Evolutionary conservation across 2,797 vertebrate genomes (phyloP).

Genomic region (Jordanella pulchra): DNA sequence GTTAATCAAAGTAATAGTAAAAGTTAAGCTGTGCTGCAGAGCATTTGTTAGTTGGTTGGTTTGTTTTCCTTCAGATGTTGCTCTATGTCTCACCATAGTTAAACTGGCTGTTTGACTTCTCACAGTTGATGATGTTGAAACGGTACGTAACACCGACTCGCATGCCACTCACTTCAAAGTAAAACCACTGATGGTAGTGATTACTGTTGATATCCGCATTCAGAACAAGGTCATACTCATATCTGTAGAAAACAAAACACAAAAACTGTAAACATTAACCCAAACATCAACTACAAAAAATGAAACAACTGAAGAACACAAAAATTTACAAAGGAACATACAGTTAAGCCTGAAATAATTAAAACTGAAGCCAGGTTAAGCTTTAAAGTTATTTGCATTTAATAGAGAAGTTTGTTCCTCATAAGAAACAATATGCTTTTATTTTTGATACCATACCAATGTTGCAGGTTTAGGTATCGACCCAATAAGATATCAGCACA

Average conservation of each 20-base stretch:
- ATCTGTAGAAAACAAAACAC: slow-evolving; percentile 72
- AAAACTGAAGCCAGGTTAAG: not conserved
- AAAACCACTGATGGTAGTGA: slow-evolving; percentile 99
- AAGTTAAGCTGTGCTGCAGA: not conserved
- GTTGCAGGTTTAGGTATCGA: no score
- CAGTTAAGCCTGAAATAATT: not conserved
- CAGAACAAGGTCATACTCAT: slow-evolving; percentile 95
- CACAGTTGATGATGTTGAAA: slow-evolving; percentile 99
- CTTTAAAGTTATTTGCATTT: not conserved
- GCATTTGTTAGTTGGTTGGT: not conserved
- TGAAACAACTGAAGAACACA: not conserved
- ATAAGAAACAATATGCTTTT: no score
- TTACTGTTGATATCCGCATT: slow-evolving; percentile 99
- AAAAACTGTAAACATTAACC: slow-evolving; percentile 4
- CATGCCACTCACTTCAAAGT: slow-evolving; percentile 98
- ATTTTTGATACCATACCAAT: no score
- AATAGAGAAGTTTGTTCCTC: not conserved
- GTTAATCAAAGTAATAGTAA: not conserved
- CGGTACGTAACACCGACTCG: slow-evolving; percentile 87
- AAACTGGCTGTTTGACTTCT: slow-evolving; percentile 99
- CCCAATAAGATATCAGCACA: no score
- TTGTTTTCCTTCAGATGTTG: slow-evolving; percentile 1
- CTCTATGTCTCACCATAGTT: slow-evolving; percentile 89
- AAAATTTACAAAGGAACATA: not conserved
- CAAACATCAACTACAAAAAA: slow-evolving; percentile 9